Evolutionary conservation across 2,888 invertebrate genomes (phyloP), one percentile per base, ranked within the genome.

Genomic region (Spicauda simplicius): DNA sequence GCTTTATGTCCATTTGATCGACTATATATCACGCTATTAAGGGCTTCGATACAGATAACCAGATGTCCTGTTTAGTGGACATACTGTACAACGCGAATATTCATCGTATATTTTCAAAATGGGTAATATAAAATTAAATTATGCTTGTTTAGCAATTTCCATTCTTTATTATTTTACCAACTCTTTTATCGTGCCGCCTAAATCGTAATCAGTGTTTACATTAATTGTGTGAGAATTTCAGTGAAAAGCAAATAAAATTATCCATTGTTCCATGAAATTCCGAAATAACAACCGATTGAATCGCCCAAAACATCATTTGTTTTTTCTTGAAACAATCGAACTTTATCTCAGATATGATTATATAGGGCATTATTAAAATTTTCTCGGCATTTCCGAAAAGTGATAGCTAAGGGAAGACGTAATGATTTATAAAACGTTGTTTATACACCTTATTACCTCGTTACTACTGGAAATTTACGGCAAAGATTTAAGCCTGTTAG

Each of bases 271-370:
- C 16, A 16, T 12, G 16, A 41, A 55, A 62, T 54, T 54, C 7
- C 25, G 55, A 59, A 55, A 20, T 20, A 30, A 60, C 65, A 66
- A 66, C 45, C 66, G 16, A 66, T 66, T 66, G 55, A 66, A 58
- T n/a, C 20, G 20, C 16, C 41, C 10, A 14, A 59, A 59, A 30
- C 59, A 65, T 65, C 59, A 54, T 48, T 66, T 66, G 33, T 50
- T 60, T 65, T 66, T 54, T 20, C 2, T 61, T 25, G 12, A 37
- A 33, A 61, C 54, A 45, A 65, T 58, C 16, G 53, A 52, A 58
- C 45, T 57, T 66, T 53, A 59, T 37, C 18, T 55, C 30, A n/a
- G 25, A 12, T 48, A 6, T 54, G 48, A 53, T 60, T 59, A 60
- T 60, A 66, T 54, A 25, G n/a, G 54, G 30, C 41, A 59, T 19